phyloP scores from a whole-genome alignment of 92 coral and sea anemone species.

The Micromussa lordhowensis region DNA sequence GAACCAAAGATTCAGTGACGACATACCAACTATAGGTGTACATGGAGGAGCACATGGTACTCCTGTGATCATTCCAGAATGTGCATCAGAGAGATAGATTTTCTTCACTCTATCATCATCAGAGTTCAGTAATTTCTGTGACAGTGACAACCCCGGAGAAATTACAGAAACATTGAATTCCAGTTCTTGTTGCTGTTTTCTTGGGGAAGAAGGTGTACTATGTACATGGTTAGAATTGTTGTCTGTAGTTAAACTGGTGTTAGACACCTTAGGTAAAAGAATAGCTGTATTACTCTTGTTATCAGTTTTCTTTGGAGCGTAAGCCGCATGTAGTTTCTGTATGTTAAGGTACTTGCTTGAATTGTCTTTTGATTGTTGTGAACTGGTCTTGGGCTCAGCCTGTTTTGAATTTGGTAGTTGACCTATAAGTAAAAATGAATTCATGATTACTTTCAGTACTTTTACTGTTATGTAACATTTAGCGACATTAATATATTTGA shows the following conservation, averaged over 20 bases:
- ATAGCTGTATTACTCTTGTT: constrained; percentile 45
- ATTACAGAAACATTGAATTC: constrained; percentile 5
- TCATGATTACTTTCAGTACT: neutral
- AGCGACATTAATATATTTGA: neutral
- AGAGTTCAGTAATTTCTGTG: constrained; percentile 39
- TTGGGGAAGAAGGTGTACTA: constrained; percentile 22
- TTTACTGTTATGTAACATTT: neutral
- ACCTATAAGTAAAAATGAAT: neutral
- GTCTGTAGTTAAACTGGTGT: constrained; percentile 23
- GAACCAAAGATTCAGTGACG: neutral
- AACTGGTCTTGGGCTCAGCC: neutral
- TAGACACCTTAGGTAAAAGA: constrained; percentile 73
- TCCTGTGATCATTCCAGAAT: constrained; percentile 86
- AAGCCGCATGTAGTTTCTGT: constrained; percentile 58
- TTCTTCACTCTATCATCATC: constrained; percentile 71
- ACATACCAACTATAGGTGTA: constrained; percentile 82
- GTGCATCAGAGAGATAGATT: constrained; percentile 87
- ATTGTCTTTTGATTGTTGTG: constrained; percentile 22
- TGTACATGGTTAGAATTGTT: neutral
- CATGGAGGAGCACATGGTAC: constrained; percentile 93
- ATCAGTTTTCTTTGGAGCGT: constrained; percentile 54
- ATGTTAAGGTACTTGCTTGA: constrained; percentile 51
- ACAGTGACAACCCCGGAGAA: constrained; percentile 28
- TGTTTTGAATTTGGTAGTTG: constrained; percentile 23
- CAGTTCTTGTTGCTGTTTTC: constrained; percentile 31